Conservation (phyloP, 1,140 invertebrate species). For the Pseudachorutes palmiensis region DNA sequence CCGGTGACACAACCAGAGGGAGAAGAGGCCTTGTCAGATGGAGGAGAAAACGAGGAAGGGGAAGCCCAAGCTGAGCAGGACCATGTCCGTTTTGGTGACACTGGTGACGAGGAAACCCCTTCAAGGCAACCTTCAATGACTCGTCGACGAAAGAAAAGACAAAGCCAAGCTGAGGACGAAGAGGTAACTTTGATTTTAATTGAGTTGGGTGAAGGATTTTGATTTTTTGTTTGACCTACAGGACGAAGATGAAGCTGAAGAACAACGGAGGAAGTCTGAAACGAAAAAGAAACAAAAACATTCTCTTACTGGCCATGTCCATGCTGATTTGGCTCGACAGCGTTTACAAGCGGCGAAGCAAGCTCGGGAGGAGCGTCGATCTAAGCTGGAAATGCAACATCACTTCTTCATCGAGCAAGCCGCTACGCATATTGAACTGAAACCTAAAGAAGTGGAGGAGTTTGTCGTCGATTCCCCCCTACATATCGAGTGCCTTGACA, state of each 20-base stretch:
- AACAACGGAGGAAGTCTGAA: background rate
- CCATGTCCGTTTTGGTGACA: too few relatives aligned
- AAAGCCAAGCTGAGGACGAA: background rate
- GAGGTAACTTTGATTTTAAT: background rate
- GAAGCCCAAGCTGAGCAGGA: background rate
- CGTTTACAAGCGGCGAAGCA: slow-evolving; percentile 47
- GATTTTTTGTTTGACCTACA: too few relatives aligned
- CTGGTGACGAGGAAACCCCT: too few relatives aligned
- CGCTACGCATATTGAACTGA: slow-evolving; percentile 48
- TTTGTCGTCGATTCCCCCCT: slow-evolving; percentile 54
- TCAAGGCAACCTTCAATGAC: too few relatives aligned
- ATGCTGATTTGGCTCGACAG: slow-evolving; percentile 29
- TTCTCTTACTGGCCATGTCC: slow-evolving; percentile 21
- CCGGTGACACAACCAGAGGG: background rate
- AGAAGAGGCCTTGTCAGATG: too few relatives aligned
- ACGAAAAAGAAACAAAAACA: slow-evolving; percentile 16
- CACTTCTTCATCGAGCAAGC: slow-evolving; percentile 54
- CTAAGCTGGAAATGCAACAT: slow-evolving; percentile 44
- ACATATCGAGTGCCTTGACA: slow-evolving; percentile 52
- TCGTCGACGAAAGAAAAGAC: background rate
- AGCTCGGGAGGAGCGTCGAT: slow-evolving; percentile 46
- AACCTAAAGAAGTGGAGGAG: slow-evolving; percentile 52
- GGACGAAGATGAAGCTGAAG: background rate
- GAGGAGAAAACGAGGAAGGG: too few relatives aligned
- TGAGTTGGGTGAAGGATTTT: background rate